These are phyloP conservation scores for Paralvinella palmiformis DNA, from an alignment of 1,140 invertebrate genomes.

Conservation along the genomic window DNA sequence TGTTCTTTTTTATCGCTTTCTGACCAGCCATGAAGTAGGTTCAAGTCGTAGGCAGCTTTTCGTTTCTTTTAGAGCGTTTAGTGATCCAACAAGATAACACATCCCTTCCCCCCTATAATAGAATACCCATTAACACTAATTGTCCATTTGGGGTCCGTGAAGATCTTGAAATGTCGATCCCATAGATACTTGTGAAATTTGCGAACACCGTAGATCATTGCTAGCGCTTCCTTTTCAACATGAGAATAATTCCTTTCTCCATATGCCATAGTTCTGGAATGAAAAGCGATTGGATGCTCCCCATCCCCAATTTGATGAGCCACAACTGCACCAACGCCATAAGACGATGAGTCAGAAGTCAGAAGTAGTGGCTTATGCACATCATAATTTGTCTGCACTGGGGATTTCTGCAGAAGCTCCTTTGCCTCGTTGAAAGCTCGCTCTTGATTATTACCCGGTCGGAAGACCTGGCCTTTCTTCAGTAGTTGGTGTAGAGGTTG, in stretches of 20 bases:
- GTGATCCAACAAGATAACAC: too few relatives aligned
- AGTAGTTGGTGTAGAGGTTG: background rate
- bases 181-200: constrained; percentile 52
- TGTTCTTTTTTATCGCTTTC: too few relatives aligned
- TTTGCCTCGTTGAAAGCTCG: constrained; percentile 4
- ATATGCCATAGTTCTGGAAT: constrained; percentile 43
- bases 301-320: constrained; percentile 48
- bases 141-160: too few relatives aligned
- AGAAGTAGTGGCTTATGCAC: constrained; percentile 39
- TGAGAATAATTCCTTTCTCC: constrained; percentile 54
- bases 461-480: constrained; percentile 1
- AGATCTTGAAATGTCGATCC: constrained; percentile 42
- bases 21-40: too few relatives aligned
- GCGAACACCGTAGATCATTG: constrained; percentile 47
- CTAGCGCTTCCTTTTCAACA: constrained; percentile 54
- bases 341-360: constrained; percentile 49
- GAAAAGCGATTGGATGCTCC: too few relatives aligned
- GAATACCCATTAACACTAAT: too few relatives aligned
- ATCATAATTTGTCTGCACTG: constrained; percentile 43
- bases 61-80: too few relatives aligned
- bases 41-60: too few relatives aligned
- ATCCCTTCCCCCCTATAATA: too few relatives aligned
- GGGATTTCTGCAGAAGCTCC: background rate
- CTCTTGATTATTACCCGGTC: background rate
- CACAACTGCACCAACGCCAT: constrained; percentile 51